These are phyloP conservation scores for Mechanitis mazaeus DNA, from an alignment of 2,888 invertebrate genomes.

Conservation along the genomic window DNA sequence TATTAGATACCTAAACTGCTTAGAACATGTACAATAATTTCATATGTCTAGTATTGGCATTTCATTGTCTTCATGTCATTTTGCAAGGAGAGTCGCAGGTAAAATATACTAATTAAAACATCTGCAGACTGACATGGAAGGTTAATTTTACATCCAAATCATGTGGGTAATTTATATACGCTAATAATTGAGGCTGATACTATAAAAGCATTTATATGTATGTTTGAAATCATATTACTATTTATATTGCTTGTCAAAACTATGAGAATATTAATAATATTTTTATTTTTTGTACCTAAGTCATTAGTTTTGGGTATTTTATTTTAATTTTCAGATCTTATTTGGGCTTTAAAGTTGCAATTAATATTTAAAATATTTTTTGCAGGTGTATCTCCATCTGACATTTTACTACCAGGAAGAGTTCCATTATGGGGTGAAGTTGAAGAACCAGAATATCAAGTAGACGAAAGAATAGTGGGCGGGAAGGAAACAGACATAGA, in stretches of 20 bases:
- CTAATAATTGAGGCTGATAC: background rate
- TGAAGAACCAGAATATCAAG: conserved; percentile 17
- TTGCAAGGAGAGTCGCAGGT: background rate
- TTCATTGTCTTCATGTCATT: background rate
- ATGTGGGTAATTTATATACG: conserved; percentile 2
- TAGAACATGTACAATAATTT: too few species aligned
- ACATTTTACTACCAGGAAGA: conserved; percentile 31
- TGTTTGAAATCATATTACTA: background rate
- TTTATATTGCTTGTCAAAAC: background rate
- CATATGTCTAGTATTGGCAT: too few species aligned
- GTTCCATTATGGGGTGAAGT: conserved; percentile 21
- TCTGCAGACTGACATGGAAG: background rate
- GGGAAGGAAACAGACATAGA: conserved; percentile 57
- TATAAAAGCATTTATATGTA: background rate
- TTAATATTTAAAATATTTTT: background rate
- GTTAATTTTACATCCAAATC: background rate
- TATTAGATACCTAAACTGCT: too few species aligned
- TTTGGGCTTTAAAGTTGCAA: background rate
- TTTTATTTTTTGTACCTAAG: background rate
- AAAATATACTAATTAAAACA: background rate
- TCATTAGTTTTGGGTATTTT: conserved; percentile 1
- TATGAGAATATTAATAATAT: background rate
- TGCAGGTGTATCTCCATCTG: background rate
- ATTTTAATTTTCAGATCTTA: too few species aligned
- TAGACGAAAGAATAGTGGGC: conserved; percentile 56